Percentiles rank a stretch among this genome's conserved stretches.
These are phyloP conservation scores for Pempheris klunzingeri DNA, from an alignment of 2,797 vertebrate genomes.

Conservation along the genomic window DNA sequence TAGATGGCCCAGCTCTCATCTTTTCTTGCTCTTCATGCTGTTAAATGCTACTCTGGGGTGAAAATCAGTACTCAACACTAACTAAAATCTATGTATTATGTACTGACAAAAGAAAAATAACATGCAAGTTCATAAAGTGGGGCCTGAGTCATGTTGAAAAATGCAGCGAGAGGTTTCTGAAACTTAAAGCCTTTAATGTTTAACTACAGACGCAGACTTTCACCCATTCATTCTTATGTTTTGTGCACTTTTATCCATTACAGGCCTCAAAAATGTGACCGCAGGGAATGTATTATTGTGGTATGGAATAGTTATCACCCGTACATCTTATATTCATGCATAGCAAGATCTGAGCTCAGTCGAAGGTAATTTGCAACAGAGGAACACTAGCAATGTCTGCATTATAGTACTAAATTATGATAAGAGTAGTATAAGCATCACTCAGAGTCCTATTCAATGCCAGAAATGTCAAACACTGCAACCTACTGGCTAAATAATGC, in stretches of 20 bases:
- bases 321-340: not conserved
- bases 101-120: not conserved
- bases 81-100: too few species aligned
- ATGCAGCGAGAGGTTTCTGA: slow-evolving; percentile 32
- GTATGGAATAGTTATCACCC: slow-evolving; percentile 19
- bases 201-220: slow-evolving; percentile 35
- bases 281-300: not conserved
- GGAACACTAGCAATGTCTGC: not conserved
- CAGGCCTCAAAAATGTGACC: not conserved
- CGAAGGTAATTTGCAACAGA: slow-evolving; percentile 1
- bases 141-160: slow-evolving; percentile 29
- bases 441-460: not conserved
- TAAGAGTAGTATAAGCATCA: not conserved
- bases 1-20: not conserved
- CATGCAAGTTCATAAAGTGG: not conserved
- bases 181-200: slow-evolving; percentile 48
- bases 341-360: not conserved
- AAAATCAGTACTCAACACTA: not conserved
- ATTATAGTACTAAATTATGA: not conserved
- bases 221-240: slow-evolving; percentile 15
- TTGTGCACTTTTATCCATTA: slow-evolving; percentile 26
- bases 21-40: not conserved
- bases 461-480: slow-evolving; percentile 28
- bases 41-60: not conserved
- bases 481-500: not conserved